Conservation (phyloP, 2,888 invertebrate species). For the Xiphydria camelus region DNA sequence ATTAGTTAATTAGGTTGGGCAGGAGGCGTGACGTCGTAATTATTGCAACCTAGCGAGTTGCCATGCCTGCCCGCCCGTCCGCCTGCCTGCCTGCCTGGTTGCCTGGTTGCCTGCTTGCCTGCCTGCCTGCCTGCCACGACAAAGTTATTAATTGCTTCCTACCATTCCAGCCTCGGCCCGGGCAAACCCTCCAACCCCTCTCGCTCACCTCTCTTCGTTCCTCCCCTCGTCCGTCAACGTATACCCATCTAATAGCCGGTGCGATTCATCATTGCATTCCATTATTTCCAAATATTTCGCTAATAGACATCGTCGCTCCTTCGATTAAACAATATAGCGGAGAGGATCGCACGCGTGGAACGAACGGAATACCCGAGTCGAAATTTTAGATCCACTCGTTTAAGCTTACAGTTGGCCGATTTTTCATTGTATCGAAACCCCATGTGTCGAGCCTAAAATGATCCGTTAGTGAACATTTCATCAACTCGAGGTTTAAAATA, state of each 20-base stretch:
- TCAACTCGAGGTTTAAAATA: too few relatives aligned
- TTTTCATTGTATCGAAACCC: too few relatives aligned
- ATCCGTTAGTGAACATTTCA: too few relatives aligned
- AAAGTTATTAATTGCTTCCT: constrained; percentile 57
- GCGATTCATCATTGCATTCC: constrained; percentile 42
- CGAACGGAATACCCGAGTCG: too few relatives aligned
- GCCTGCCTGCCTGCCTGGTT: constrained; percentile 13
- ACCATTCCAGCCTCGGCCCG: constrained; percentile 43
- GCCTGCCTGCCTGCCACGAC: constrained; percentile 47
- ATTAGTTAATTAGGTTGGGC: constrained; percentile 54
- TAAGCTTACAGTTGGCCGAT: too few relatives aligned
- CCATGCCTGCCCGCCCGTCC: constrained; percentile 23
- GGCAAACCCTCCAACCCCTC: constrained; percentile 33
- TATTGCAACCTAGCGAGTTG: constrained; percentile 49
- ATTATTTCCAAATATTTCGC: constrained; percentile 29
- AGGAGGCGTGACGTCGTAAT: constrained; percentile 56
- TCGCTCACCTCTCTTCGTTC: neutral
- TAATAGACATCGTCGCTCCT: constrained; percentile 22
- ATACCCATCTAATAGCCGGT: constrained; percentile 31
- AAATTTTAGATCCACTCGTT: too few relatives aligned
- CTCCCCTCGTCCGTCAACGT: constrained; percentile 13
- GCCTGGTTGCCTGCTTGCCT: constrained; percentile 5
- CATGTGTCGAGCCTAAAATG: too few relatives aligned
- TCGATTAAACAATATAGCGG: too few relatives aligned
- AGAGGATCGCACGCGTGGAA: too few relatives aligned